phyloP scores from a whole-genome alignment of 2,113 vertebrate species.

The Aythya baeri region DNA sequence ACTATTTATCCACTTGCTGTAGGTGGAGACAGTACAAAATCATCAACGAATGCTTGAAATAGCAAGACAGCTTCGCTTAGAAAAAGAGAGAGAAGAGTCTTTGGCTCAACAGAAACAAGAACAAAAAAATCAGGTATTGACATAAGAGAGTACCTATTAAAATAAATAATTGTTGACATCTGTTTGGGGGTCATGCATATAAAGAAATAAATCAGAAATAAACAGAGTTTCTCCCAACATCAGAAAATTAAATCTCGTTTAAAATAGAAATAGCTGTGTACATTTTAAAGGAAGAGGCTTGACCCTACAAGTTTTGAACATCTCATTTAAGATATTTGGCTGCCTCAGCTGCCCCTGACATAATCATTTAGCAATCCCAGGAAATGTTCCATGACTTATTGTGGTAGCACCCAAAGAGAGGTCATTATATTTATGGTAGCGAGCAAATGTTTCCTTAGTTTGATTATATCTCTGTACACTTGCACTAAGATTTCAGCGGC shows the following conservation, averaged over 20 bases:
- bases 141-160: background rate
- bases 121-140: conserved; percentile 92
- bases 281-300: conserved; percentile 8
- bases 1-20: conserved; percentile 76
- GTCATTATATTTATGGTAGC: background rate
- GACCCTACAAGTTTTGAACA: conserved; percentile 10
- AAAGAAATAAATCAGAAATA: background rate
- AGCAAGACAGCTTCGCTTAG: conserved; percentile 91
- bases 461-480: conserved; percentile 22
- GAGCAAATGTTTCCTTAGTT: conserved; percentile 33
- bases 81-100: conserved; percentile 93
- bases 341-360: conserved; percentile 2
- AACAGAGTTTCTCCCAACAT: background rate
- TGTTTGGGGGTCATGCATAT: background rate
- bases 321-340: conserved; percentile 16
- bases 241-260: background rate
- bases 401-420: background rate
- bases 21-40: conserved; percentile 98
- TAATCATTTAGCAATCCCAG: conserved; percentile 22
- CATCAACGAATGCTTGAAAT: conserved; percentile 95
- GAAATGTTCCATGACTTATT: conserved; percentile 15
- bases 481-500: background rate
- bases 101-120: conserved; percentile 94
- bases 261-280: background rate
- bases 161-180: background rate